A percentile compares a stretch with the other conserved stretches of the same genome.
Evolutionary conservation across 2,113 vertebrate species (phyloP).

Genomic region (Campylomormyrus numenius): DNA sequence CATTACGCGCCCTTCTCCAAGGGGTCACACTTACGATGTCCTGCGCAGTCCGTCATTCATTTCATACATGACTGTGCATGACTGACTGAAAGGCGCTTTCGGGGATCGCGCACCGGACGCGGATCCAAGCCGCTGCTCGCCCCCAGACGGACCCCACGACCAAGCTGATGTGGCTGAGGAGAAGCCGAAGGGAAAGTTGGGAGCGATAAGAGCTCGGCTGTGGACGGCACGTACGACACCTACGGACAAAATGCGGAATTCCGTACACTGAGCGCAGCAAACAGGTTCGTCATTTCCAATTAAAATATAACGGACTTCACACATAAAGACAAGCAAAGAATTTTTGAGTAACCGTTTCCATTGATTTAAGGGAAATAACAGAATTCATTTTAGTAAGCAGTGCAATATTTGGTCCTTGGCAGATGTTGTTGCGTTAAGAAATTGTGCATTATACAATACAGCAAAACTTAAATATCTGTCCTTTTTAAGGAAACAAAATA

Average conservation of each 20-base stretch:
- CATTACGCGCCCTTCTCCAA: neutral
- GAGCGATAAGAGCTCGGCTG: neutral
- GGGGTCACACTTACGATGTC: too few species aligned
- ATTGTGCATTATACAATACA: neutral
- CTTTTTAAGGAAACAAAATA: neutral
- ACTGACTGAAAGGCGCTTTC: neutral
- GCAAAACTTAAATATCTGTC: neutral
- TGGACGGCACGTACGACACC: neutral
- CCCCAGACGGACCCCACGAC: neutral
- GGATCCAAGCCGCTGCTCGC: neutral
- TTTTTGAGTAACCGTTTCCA: neutral
- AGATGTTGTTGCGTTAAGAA: neutral
- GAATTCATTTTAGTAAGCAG: neutral
- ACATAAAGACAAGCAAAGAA: neutral
- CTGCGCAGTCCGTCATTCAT: neutral
- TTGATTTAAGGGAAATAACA: neutral
- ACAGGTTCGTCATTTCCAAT: constrained; percentile 6
- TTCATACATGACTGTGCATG: neutral
- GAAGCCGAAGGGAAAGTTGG: neutral
- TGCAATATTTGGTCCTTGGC: neutral
- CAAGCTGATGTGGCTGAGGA: neutral
- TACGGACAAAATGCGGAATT: neutral
- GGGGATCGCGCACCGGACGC: neutral
- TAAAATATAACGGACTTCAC: neutral
- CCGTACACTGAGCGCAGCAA: neutral